Conservation (phyloP, 2,888 invertebrate genomes). For the Cremastinae sp. region DNA sequence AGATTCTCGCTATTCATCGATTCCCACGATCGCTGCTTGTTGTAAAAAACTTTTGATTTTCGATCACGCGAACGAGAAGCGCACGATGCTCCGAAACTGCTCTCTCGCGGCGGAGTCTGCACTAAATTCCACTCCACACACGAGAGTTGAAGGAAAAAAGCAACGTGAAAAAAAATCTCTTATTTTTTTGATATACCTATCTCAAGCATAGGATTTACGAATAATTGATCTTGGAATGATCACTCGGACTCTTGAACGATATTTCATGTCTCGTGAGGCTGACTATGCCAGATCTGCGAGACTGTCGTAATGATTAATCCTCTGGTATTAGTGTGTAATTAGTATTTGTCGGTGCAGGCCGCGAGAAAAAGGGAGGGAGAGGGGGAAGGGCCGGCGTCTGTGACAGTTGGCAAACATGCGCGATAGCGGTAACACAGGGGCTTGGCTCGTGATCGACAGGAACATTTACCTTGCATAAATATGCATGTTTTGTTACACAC, state of each 20-base stretch:
- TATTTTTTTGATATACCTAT: too few species aligned
- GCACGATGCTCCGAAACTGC: conserved; percentile 16
- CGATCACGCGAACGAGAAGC: conserved; percentile 70
- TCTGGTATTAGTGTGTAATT: conserved; percentile 14
- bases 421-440: conserved; percentile 13
- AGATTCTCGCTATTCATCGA: conserved; percentile 55
- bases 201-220: too few species aligned
- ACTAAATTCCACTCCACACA: neutral
- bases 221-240: too few species aligned
- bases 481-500: conserved; percentile 10
- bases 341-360: conserved; percentile 12
- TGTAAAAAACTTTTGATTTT: conserved; percentile 71
- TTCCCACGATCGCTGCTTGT: conserved; percentile 72
- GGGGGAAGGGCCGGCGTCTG: neutral
- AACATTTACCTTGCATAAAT: conserved; percentile 20
- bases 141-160: neutral
- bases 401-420: conserved; percentile 2
- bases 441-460: conserved; percentile 31
- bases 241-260: too few species aligned
- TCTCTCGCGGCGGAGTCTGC: conserved; percentile 13
- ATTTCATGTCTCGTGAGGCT: too few species aligned
- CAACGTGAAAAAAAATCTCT: conserved; percentile 11
- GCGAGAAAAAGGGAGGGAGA: neutral
- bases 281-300: too few species aligned
- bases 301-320: too few species aligned